These are phyloP conservation scores for Chiloscyllium plagiosum DNA, from an alignment of 2,113 vertebrate species.

Conservation along the genomic window DNA sequence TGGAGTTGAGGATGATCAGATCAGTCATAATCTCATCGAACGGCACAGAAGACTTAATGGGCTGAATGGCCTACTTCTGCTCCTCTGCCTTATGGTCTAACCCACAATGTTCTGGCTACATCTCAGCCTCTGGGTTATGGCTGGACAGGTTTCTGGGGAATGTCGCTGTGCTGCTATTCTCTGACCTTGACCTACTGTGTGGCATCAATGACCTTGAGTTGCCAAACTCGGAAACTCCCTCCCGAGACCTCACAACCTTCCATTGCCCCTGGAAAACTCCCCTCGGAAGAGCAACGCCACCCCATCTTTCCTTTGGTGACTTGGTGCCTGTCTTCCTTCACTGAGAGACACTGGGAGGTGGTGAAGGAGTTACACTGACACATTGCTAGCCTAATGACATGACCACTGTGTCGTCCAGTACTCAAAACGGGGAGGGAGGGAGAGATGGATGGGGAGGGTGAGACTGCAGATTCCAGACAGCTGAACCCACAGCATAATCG, in stretches of 20 bases:
- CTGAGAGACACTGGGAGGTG: not conserved
- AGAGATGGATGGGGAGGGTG: too few relatives aligned
- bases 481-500: not conserved
- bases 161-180: not conserved
- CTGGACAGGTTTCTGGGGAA: too few relatives aligned
- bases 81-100: too few relatives aligned
- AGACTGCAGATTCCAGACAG: not conserved
- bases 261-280: not conserved
- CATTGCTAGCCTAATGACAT: not conserved
- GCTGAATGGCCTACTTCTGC: too few relatives aligned
- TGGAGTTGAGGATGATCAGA: too few relatives aligned
- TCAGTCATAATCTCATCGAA: too few relatives aligned
- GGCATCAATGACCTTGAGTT: not conserved
- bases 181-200: too few relatives aligned
- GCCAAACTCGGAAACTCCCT: not conserved
- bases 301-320: not conserved
- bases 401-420: too few relatives aligned
- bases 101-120: too few relatives aligned
- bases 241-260: not conserved
- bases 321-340: not conserved
- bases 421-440: too few relatives aligned
- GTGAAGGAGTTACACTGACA: not conserved
- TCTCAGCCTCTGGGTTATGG: too few relatives aligned
- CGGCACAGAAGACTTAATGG: too few relatives aligned
- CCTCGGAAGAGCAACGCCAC: not conserved